Evolutionary conservation across 2,797 vertebrate species (phyloP), one percentile per base, ranked within the genome.

Genomic region (Lutra lutra): DNA sequence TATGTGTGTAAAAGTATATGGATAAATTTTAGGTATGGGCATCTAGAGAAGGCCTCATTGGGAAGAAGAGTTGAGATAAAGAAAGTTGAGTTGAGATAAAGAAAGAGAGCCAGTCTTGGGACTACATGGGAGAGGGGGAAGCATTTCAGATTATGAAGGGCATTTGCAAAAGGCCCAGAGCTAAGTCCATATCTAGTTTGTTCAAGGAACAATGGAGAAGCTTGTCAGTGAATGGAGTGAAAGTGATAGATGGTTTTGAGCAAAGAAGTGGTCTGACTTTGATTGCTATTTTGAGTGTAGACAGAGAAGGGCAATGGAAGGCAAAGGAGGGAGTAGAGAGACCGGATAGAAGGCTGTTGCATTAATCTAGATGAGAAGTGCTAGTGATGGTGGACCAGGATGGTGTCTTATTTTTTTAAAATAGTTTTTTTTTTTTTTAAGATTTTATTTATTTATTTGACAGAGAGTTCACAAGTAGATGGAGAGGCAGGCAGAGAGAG

Each of bases 121-220:
- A 32, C 10, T 21, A 2, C 32, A 13, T 70, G 60, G 25, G 25
- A 4, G 4, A 0, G 1, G 10, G 0, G 3, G 32, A 2, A 77
- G 1, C 2, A 17, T 70, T 95, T 4, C 38, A 40, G 58, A 43
- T 32, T 35, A 72, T 60, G 12, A 54, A 29, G 1, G 58, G 8
- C 7, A 40, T 56, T 66, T 66, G 38, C 56, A 46, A 72, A 82
- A 25, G 10, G 2, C n/a, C 73, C 2, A 7, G 27, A 73, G 7
- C 6, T 68, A 25, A 84, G 48, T 40, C 12, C 25, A 27, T 68
- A 3, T 5, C 27, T 83, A 25, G 4, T n/a, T n/a, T 60, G 27
- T 43, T 60, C 60, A 78, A 78, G 15, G 27, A 18, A 32, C 11
- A 23, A 7, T 3, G 48, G 32, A 29, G 27, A 60, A 77, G 2